Base-by-base conservation (phyloP, 2,113 vertebrate species). In the Poecile atricapillus region DNA sequence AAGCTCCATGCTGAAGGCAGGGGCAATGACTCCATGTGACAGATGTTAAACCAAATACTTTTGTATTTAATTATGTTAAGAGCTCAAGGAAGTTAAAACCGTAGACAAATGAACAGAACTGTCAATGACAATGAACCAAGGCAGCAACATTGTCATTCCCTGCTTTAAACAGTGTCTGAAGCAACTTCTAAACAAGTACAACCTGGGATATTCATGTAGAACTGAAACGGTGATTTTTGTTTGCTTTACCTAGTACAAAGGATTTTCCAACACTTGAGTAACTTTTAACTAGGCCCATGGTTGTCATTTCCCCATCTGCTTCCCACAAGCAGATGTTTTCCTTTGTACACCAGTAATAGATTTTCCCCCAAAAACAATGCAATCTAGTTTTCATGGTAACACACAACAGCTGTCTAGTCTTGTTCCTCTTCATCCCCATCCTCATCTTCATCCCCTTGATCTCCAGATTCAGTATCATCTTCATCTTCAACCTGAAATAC, bases 401-500 rank as follows among this genome's bases (percentile, higher is more conserved):
- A 81, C 71, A 65, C 77, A 85, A 58, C 53, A 79, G 58, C 70
- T 83, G 55, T 77, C 89, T 94, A 96, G 49, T 95, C 94, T 90
- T 97, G 94, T 22, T 98, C 96, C 30, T 98, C 97, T 41, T 96
- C 93, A 59, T 93, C 94, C 23, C 92, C 97, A 53, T 98, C 98
- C 24, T 98, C 98, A 70, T 98, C 98, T 39, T 98, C 98, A 44
- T 98, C 98, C 1, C 95, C 97, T 71, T 98, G 98, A 87, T 98
- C 98, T 93, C 95, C 97, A 15, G 97, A 98, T 83, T 98, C 98
- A 58, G 96, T 96, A 52, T 98, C 98, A 81, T 98, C 98, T 64
- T 98, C 98, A 95, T 98, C 98, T 94, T 98, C 98, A 90, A 98
- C 94, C 98, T 98, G 95, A 79, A 94, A 58, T 7, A n/a, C 19